phyloP scores from a whole-genome alignment of 2,113 vertebrate genomes.

The Plectropomus leopardus region DNA sequence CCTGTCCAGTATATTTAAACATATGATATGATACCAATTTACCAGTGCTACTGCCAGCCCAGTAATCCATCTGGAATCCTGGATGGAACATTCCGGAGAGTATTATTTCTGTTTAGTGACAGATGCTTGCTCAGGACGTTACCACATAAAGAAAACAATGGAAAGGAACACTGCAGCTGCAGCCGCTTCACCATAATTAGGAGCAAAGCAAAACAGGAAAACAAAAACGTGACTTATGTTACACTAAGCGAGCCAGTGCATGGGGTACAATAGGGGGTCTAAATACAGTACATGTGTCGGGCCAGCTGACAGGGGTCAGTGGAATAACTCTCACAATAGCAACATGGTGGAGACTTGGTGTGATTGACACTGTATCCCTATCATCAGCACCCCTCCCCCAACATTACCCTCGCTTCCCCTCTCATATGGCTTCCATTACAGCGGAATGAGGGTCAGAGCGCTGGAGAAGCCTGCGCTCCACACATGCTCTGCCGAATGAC shows the following conservation, averaged over 20 bases:
- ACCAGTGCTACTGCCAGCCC: constrained; percentile 48
- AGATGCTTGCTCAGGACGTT: constrained; percentile 61
- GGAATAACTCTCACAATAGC: constrained; percentile 21
- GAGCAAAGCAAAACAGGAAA: constrained; percentile 48
- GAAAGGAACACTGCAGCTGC: constrained; percentile 43
- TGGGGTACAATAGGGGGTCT: constrained; percentile 47
- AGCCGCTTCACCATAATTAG: constrained; percentile 36
- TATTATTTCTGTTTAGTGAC: constrained; percentile 54
- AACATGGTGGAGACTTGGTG: constrained; percentile 23
- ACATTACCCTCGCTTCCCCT: constrained; percentile 34
- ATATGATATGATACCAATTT: constrained; percentile 44
- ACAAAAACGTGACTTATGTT: constrained; percentile 32
- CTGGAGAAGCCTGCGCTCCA: constrained; percentile 49
- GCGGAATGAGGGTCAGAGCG: constrained; percentile 77
- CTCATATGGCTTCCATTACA: constrained; percentile 86
- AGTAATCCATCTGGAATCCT: constrained; percentile 39
- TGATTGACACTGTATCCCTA: constrained; percentile 50
- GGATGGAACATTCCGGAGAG: constrained; percentile 59
- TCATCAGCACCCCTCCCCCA: constrained; percentile 40
- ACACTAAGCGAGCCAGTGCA: constrained; percentile 55
- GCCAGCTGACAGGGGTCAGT: constrained; percentile 4
- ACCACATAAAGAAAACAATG: constrained; percentile 60
- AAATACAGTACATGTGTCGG: constrained; percentile 48
- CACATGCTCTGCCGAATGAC: constrained; percentile 67
- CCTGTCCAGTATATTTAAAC: constrained; percentile 47